phyloP scores from a whole-genome alignment of 30 jellyfish, hydroid and myxozoan genomes.

The Cassiopea xamachana region DNA sequence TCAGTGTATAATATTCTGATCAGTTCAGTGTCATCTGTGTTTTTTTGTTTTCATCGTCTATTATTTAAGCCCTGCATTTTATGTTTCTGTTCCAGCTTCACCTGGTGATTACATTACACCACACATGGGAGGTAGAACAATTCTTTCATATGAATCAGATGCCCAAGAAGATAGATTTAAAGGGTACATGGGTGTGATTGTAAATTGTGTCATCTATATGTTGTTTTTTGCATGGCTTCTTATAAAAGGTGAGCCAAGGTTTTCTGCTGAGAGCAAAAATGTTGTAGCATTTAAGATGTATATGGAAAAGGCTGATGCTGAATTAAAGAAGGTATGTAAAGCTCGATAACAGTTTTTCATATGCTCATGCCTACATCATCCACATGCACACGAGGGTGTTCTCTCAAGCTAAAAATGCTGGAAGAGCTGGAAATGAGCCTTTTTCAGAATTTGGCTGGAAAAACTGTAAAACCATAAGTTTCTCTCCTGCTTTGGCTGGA shows the following conservation, averaged over 20 bases:
- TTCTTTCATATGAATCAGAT: slow-evolving; percentile 31
- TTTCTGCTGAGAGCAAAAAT: slow-evolving; percentile 43
- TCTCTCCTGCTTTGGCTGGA: no score
- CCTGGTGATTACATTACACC: slow-evolving; percentile 41
- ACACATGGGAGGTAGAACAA: slow-evolving; percentile 63
- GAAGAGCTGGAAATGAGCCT: no score
- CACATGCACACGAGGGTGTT: no score
- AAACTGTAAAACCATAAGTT: no score
- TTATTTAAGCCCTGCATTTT: neutral
- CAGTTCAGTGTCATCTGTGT: no score
- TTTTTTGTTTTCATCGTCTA: neutral
- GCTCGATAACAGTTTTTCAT: no score
- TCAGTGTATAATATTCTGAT: no score
- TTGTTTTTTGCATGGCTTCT: slow-evolving; percentile 73
- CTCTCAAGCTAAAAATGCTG: no score
- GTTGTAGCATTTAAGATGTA: slow-evolving; percentile 18
- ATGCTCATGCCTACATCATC: no score
- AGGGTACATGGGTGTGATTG: slow-evolving; percentile 63
- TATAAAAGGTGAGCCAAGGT: slow-evolving; percentile 80
- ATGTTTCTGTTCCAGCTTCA: neutral
- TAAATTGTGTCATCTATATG: slow-evolving; percentile 49
- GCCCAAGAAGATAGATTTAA: slow-evolving; percentile 58
- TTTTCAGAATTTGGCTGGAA: no score
- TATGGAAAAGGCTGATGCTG: slow-evolving; percentile 62
- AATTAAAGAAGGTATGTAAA: slow-evolving; percentile 28